phyloP scores from a whole-genome alignment of 2,888 invertebrate species.

The Disparrhopalites patrizii region DNA sequence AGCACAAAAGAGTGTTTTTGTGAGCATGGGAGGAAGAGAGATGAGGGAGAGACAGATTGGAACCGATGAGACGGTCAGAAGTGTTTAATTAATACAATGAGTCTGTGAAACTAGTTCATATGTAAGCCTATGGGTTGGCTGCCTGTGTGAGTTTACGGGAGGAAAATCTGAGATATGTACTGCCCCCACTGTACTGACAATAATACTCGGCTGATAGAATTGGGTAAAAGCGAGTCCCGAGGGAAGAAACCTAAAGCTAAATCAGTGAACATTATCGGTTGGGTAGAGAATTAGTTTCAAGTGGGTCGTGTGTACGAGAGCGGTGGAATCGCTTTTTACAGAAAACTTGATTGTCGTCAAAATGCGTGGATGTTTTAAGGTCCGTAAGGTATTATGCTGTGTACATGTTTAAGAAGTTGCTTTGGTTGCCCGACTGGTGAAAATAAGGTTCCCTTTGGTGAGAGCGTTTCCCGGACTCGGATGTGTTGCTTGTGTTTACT shows the following conservation, averaged over 20 bases:
- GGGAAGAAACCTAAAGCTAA: slow-evolving; percentile 30
- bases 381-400: too few species aligned
- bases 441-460: background rate
- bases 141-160: background rate
- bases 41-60: too few species aligned
- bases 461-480: too few species aligned
- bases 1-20: background rate
- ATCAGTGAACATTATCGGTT: slow-evolving; percentile 18
- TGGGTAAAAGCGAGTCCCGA: slow-evolving; percentile 26
- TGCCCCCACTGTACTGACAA: too few species aligned
- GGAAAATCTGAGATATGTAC: too few species aligned
- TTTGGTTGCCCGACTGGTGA: background rate
- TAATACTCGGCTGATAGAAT: background rate
- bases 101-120: background rate
- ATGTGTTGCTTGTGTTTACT: background rate
- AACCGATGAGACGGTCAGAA: slow-evolving; percentile 17
- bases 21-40: slow-evolving; percentile 4
- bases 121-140: background rate
- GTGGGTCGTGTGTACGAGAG: slow-evolving; percentile 2
- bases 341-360: slow-evolving; percentile 7
- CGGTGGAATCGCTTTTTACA: slow-evolving; percentile 7
- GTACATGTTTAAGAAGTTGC: background rate
- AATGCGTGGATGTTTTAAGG: background rate
- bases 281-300: slow-evolving; percentile 32
- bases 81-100: slow-evolving; percentile 26